Evolutionary conservation across 2,797 vertebrate genomes (phyloP).

Genomic region (Crenichthys baileyi): DNA sequence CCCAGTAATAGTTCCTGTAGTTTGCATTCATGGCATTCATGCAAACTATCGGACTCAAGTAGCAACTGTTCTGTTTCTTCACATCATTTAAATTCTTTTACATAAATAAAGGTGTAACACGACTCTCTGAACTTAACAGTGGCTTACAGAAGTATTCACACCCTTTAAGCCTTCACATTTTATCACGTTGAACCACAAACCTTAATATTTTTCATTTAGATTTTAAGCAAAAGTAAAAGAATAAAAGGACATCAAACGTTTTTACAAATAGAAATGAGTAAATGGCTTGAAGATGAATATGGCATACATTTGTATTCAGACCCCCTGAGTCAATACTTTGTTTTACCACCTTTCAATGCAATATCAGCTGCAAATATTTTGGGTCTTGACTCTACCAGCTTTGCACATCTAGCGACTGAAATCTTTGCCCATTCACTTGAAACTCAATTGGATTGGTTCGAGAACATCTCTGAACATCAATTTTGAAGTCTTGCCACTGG

Average conservation of each 20-base stretch:
- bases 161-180: neutral
- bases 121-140: slow-evolving; percentile 27
- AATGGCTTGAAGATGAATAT: too few species aligned
- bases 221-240: neutral
- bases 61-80: slow-evolving; percentile 41
- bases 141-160: neutral
- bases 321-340: too few species aligned
- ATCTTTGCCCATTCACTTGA: too few species aligned
- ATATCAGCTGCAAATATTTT: too few species aligned
- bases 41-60: slow-evolving; percentile 49
- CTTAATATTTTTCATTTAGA: neutral
- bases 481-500: too few species aligned
- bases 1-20: slow-evolving; percentile 20
- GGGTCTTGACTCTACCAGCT: too few species aligned
- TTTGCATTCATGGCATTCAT: slow-evolving; percentile 55
- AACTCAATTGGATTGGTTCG: too few species aligned
- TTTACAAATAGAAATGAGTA: neutral
- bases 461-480: too few species aligned
- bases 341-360: too few species aligned
- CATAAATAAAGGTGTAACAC: slow-evolving; percentile 31
- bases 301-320: too few species aligned
- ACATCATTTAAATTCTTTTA: slow-evolving; percentile 51
- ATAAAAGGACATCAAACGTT: neutral
- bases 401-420: too few species aligned
- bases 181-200: neutral